These are phyloP conservation scores for Anodontia alba DNA, from an alignment of 2,888 invertebrate species.

Conservation along the genomic window DNA sequence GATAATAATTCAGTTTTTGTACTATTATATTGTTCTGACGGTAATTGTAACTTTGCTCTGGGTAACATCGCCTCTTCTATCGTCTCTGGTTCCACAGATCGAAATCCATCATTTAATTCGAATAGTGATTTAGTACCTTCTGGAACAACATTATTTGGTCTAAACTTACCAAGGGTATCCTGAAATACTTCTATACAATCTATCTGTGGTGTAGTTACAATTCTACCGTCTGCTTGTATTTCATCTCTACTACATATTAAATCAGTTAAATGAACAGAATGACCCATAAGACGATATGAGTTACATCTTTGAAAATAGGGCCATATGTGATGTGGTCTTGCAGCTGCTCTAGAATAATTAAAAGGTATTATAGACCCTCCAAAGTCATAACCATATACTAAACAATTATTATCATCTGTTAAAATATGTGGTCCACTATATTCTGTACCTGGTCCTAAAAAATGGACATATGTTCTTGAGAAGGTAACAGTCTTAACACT, in stretches of 20 bases:
- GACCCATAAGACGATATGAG: constrained; percentile 3
- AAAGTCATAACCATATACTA: too few species aligned
- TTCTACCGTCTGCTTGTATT: too few species aligned
- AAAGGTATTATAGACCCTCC: too few species aligned
- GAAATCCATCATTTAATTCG: constrained; percentile 18
- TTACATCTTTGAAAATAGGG: not conserved
- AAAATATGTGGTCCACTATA: not conserved
- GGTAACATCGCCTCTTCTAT: constrained; percentile 9
- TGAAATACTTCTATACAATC: too few species aligned
- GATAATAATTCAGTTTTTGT: not conserved
- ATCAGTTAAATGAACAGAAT: too few species aligned
- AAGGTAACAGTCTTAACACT: too few species aligned
- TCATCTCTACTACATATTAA: too few species aligned
- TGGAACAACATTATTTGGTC: constrained; percentile 20
- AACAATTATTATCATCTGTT: not conserved
- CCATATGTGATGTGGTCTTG: not conserved
- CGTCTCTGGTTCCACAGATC: not conserved
- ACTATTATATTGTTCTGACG: constrained; percentile 7
- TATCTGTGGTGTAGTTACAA: too few species aligned
- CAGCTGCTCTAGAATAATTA: constrained; percentile 11
- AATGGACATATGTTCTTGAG: not conserved
- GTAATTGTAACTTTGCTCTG: constrained; percentile 15
- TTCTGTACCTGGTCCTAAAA: constrained; percentile 3
- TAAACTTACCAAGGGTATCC: too few species aligned
- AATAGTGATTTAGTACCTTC: not conserved